Evolutionary conservation across 2,797 vertebrate genomes (phyloP).

Genomic region (Chloroceryle amazona): DNA sequence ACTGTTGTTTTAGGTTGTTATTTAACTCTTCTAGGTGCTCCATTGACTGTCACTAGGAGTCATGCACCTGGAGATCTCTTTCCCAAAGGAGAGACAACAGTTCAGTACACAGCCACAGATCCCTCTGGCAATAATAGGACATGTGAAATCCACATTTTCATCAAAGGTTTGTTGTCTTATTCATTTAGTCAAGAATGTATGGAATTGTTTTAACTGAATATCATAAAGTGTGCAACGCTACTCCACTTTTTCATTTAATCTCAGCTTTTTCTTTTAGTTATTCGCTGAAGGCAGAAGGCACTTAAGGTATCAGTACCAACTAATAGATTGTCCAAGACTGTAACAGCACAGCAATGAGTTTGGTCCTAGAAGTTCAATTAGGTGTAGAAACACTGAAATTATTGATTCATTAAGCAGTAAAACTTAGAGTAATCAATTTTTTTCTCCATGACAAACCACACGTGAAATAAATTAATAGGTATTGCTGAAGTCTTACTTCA

Average conservation of each 20-base stretch:
- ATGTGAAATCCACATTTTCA: slow-evolving; percentile 90
- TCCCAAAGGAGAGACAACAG: slow-evolving; percentile 89
- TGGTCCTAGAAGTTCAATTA: neutral
- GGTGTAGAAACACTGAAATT: neutral
- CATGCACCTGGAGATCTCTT: slow-evolving; percentile 89
- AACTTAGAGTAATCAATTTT: neutral
- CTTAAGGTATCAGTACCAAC: neutral
- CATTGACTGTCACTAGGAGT: slow-evolving; percentile 85
- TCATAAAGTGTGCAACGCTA: neutral
- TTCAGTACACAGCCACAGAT: slow-evolving; percentile 90
- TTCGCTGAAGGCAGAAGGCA: neutral
- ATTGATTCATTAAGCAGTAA: neutral
- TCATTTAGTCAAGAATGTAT: neutral
- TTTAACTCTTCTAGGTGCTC: slow-evolving; percentile 80
- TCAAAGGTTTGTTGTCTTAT: slow-evolving; percentile 87
- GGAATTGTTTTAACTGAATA: neutral
- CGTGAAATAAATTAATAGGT: neutral
- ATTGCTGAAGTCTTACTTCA: neutral
- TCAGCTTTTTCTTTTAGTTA: neutral
- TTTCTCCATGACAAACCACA: neutral
- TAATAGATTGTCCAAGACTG: neutral
- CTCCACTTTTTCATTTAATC: neutral
- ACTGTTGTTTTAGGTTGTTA: neutral
- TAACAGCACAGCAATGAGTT: neutral
- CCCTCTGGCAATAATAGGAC: slow-evolving; percentile 92